phyloP scores from a whole-genome alignment of 2,888 invertebrate genomes.

The Omphaloscelis lunosa region DNA sequence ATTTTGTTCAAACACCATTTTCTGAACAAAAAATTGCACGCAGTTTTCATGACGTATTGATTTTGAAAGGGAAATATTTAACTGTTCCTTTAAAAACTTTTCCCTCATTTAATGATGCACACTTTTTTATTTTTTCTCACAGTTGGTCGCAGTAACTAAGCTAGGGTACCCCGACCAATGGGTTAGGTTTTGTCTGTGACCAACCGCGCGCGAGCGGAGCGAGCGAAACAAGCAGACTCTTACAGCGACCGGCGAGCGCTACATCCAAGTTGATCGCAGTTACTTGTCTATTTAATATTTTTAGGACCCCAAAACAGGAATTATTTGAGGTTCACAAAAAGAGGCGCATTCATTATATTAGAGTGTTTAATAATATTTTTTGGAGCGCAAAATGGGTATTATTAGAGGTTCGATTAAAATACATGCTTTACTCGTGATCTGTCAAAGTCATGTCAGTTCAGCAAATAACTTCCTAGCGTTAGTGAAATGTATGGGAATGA shows the following conservation, averaged over 20 bases:
- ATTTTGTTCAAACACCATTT: slow-evolving; percentile 18
- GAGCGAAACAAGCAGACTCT: too few relatives aligned
- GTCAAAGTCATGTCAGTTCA: background rate
- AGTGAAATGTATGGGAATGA: slow-evolving; percentile 11
- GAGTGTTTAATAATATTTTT: background rate
- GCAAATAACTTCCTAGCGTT: background rate
- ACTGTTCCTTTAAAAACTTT: background rate
- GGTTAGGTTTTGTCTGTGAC: too few relatives aligned
- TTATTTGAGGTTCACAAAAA: background rate
- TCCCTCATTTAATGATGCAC: too few relatives aligned
- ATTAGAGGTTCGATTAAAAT: background rate
- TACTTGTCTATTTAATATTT: background rate
- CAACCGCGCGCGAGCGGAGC: too few relatives aligned
- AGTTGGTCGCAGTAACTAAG: background rate
- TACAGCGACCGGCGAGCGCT: too few relatives aligned
- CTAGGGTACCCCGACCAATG: background rate
- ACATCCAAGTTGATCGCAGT: background rate
- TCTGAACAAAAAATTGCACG: slow-evolving; percentile 23
- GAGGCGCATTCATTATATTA: background rate
- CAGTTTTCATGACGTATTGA: slow-evolving; percentile 5
- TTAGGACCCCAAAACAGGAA: too few relatives aligned
- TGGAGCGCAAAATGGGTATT: background rate
- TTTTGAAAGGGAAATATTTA: background rate
- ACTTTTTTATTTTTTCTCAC: background rate
- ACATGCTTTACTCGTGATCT: slow-evolving; percentile 4